Evolutionary conservation across 2,797 vertebrate genomes (phyloP).

Genomic region (Aulostomus chinensis): DNA sequence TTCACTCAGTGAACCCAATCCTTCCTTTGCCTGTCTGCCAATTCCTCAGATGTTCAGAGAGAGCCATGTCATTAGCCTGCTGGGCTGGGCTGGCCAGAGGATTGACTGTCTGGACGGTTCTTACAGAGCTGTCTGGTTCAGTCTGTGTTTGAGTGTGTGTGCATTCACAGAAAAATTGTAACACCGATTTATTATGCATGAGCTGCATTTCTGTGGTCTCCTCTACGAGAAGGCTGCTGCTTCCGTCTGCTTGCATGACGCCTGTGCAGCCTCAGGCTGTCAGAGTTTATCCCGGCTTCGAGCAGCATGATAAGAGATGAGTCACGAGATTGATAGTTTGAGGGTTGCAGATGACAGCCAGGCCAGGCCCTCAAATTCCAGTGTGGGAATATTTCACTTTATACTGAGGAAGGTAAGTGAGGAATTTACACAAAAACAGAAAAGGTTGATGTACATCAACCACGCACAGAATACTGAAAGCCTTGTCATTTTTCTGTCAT

Average conservation of each 20-base stretch:
- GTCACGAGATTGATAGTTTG: conserved; percentile 38
- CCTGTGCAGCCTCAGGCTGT: conserved; percentile 56
- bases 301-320: conserved; percentile 61
- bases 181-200: conserved; percentile 25
- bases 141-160: conserved; percentile 12
- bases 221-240: conserved; percentile 24
- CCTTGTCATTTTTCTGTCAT: conserved; percentile 72
- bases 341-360: conserved; percentile 19
- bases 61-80: conserved; percentile 66
- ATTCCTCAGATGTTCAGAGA: conserved; percentile 70
- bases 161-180: conserved; percentile 29
- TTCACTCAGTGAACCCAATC: conserved; percentile 61
- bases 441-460: conserved; percentile 42
- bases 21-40: conserved; percentile 66
- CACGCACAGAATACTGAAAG: conserved; percentile 39
- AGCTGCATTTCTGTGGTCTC: conserved; percentile 38
- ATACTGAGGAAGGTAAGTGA: conserved; percentile 19
- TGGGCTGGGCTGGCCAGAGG: conserved; percentile 44
- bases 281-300: conserved; percentile 46
- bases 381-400: conserved; percentile 23
- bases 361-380: conserved; percentile 15
- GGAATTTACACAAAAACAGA: conserved; percentile 36
- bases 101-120: conserved; percentile 53
- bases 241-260: conserved; percentile 34
- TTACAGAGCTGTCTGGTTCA: conserved; percentile 29